Percentiles rank a stretch among this genome's conserved stretches.
These are phyloP conservation scores for Sitobion miscanthi DNA, from an alignment of 1,140 invertebrate species.

Conservation along the genomic window DNA sequence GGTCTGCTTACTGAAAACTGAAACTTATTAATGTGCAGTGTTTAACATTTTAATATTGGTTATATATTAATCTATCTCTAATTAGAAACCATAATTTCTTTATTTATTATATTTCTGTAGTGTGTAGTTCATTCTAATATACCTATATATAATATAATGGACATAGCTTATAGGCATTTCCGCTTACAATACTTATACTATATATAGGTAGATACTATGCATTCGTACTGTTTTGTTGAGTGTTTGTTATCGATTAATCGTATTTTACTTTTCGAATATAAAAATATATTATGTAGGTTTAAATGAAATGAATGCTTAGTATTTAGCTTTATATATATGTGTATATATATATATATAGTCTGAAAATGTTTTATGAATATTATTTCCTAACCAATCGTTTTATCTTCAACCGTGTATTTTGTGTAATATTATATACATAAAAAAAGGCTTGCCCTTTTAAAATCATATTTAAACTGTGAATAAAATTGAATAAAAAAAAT, in stretches of 20 bases:
- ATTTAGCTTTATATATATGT: too few relatives aligned
- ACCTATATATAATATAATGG: not conserved
- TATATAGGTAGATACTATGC: too few relatives aligned
- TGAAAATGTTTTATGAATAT: not conserved
- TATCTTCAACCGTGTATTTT: not conserved
- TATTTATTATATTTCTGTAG: too few relatives aligned
- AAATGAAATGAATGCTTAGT: not conserved
- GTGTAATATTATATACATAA: too few relatives aligned
- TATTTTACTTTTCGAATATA: slow-evolving; percentile 4
- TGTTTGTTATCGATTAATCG: not conserved
- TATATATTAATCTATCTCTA: not conserved
- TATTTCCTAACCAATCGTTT: not conserved
- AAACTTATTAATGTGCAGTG: not conserved
- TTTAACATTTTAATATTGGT: not conserved
- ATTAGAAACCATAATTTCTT: too few relatives aligned
- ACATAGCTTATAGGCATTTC: not conserved
- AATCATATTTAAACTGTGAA: not conserved
- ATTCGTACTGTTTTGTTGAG: not conserved
- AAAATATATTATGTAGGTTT: too few relatives aligned
- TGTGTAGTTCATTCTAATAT: too few relatives aligned
- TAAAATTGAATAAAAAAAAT: not conserved
- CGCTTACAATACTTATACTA: not conserved
- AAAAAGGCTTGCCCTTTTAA: not conserved
- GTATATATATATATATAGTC: too few relatives aligned
- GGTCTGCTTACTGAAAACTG: not conserved